A percentile compares a stretch with the other conserved stretches of the same genome.
These are phyloP conservation scores for Meloidogyne exigua DNA, from an alignment of 1,140 invertebrate species.

Conservation along the genomic window DNA sequence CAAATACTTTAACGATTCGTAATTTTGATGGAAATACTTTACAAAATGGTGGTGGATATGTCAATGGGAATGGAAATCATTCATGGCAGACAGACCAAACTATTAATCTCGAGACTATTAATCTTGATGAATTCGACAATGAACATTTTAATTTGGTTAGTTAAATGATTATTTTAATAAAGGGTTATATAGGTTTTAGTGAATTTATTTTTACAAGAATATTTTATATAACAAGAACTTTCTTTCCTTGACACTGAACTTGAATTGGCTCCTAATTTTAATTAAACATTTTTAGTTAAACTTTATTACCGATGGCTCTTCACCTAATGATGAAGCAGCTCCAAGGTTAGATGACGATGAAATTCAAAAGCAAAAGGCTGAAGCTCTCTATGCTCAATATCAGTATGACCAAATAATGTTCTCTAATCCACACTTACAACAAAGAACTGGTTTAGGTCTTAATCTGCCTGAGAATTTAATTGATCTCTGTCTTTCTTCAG, in stretches of 20 bases:
- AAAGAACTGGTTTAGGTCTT: slow-evolving; percentile 4
- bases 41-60: background rate
- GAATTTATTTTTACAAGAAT: no score
- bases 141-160: background rate
- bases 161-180: no score
- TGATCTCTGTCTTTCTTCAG: background rate
- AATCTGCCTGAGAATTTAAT: background rate
- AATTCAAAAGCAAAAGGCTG: slow-evolving; percentile 26
- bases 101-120: background rate
- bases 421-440: background rate
- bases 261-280: no score
- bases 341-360: slow-evolving; percentile 20
- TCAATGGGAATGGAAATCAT: background rate
- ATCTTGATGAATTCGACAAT: background rate
- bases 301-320: slow-evolving; percentile 13
- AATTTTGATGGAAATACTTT: background rate
- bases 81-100: background rate
- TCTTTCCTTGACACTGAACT: no score
- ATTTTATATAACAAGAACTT: no score
- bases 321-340: slow-evolving; percentile 14
- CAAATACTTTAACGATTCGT: background rate
- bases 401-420: slow-evolving; percentile 19
- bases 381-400: slow-evolving; percentile 23
- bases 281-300: slow-evolving; percentile 1
- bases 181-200: no score